A percentile compares a stretch with the other conserved stretches of the same genome.
Evolutionary conservation across 2,888 invertebrate genomes (phyloP).

Genomic region (Yponomeuta evonymella): DNA sequence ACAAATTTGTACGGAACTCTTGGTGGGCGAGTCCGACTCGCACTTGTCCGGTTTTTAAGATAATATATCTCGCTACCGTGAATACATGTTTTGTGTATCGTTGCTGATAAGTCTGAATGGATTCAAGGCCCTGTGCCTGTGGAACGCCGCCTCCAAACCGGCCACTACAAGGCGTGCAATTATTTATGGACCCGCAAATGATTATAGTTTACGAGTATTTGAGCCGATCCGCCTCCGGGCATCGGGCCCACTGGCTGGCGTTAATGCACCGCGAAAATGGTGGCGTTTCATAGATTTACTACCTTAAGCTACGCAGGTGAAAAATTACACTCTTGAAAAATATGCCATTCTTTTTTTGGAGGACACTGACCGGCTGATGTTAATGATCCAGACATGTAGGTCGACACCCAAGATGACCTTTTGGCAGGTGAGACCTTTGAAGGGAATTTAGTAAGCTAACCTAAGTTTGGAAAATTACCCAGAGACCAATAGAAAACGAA

Average conservation of each 20-base stretch:
- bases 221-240: slow-evolving; percentile 60
- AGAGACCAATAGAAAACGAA: no score
- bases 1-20: no score
- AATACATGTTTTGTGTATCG: no score
- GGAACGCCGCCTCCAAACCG: not conserved
- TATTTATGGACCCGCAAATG: slow-evolving; percentile 72
- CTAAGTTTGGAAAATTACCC: no score
- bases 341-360: not conserved
- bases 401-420: no score
- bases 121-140: slow-evolving; percentile 4
- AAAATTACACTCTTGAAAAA: not conserved
- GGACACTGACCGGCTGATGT: no score
- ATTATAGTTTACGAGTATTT: slow-evolving; percentile 71
- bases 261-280: slow-evolving; percentile 17
- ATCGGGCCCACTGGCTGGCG: not conserved
- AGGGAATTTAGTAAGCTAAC: no score
- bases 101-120: not conserved
- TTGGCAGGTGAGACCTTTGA: no score
- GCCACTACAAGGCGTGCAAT: slow-evolving; percentile 39
- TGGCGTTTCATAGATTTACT: slow-evolving; percentile 12
- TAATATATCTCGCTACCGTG: no score
- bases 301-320: not conserved
- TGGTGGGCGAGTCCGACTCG: no score
- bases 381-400: no score
- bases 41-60: no score